Evolutionary conservation across 2,888 invertebrate genomes (phyloP).

Genomic region (Mesorhabditis belari): DNA sequence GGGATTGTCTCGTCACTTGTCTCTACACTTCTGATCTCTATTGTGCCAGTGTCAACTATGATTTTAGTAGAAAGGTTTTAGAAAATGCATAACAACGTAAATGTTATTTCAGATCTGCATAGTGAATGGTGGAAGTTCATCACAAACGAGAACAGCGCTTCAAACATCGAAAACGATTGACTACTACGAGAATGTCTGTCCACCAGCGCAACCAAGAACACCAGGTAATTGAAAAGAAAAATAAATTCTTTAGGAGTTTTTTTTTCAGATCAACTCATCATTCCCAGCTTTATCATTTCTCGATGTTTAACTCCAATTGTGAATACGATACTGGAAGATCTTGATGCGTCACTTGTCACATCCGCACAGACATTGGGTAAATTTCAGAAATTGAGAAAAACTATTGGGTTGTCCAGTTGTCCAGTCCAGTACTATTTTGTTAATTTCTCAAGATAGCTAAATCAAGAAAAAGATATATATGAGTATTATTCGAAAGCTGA

Average conservation of each 20-base stretch:
- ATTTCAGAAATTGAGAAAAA: too few species aligned
- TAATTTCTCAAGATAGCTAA: too few species aligned
- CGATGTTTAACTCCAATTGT: background rate
- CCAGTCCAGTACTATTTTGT: too few species aligned
- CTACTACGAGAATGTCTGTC: background rate
- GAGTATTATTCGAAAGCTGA: too few species aligned
- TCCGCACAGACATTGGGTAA: background rate
- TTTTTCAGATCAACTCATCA: too few species aligned
- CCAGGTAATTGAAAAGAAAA: background rate
- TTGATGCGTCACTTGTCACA: background rate
- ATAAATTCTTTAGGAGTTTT: background rate
- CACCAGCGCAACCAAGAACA: background rate
- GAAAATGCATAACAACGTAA: background rate
- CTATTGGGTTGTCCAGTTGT: too few species aligned
- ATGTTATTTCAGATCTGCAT: too few species aligned
- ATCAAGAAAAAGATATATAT: too few species aligned
- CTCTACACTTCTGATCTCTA: background rate
- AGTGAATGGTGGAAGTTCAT: background rate
- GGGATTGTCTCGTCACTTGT: background rate
- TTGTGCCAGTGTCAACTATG: background rate
- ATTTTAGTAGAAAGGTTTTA: background rate
- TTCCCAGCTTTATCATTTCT: too few species aligned
- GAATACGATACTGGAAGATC: background rate
- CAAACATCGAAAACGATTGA: background rate
- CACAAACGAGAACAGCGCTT: background rate